Evolutionary conservation across 2,113 vertebrate genomes (phyloP).

Genomic region (Protobothrops flavoviridis): DNA sequence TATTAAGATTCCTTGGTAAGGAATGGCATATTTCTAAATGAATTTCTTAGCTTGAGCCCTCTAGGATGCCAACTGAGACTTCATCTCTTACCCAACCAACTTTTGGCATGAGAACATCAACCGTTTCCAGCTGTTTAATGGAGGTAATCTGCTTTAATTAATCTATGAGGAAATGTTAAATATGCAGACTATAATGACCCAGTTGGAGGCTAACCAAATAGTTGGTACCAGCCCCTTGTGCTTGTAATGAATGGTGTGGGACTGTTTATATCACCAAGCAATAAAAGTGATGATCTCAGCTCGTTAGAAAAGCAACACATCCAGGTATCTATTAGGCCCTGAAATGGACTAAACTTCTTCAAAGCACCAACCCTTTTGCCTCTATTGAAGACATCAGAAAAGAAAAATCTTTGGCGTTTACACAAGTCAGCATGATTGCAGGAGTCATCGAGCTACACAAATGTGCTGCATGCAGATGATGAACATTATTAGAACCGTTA

Average conservation of each 20-base stretch:
- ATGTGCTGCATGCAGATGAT: background rate
- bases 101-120: constrained; percentile 41
- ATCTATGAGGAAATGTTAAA: constrained; percentile 34
- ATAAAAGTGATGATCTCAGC: background rate
- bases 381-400: background rate
- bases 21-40: background rate
- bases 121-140: constrained; percentile 21
- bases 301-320: constrained; percentile 28
- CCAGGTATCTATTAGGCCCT: constrained; percentile 20
- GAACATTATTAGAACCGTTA: background rate
- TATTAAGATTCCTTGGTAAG: background rate
- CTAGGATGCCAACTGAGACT: background rate
- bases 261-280: constrained; percentile 22
- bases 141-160: constrained; percentile 25
- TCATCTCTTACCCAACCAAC: background rate
- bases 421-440: constrained; percentile 7
- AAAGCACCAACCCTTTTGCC: background rate
- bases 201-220: constrained; percentile 39
- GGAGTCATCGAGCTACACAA: background rate
- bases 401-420: fast-evolving
- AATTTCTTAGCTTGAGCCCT: background rate
- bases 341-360: background rate
- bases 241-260: background rate
- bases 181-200: constrained; percentile 21
- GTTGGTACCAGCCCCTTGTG: constrained; percentile 23